phyloP scores from a whole-genome alignment of 2,113 vertebrate species.

The Notothenia rossii region DNA sequence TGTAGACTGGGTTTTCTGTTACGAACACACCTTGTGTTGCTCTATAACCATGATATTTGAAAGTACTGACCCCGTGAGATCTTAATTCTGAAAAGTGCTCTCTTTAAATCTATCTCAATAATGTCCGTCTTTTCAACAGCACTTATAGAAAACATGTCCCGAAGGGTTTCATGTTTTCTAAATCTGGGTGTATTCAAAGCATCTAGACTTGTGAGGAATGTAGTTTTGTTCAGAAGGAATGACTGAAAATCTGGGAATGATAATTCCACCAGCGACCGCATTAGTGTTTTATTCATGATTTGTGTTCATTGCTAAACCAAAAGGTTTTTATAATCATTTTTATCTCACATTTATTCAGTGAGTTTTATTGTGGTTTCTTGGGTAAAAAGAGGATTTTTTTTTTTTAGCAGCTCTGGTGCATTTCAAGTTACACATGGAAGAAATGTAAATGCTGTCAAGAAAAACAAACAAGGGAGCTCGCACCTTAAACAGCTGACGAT shows the following conservation, averaged over 20 bases:
- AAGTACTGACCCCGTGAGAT: conserved; percentile 60
- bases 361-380: conserved; percentile 50
- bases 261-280: conserved; percentile 22
- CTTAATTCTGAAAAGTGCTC: conserved; percentile 38
- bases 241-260: conserved; percentile 45
- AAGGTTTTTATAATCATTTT: conserved; percentile 72
- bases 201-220: conserved; percentile 66
- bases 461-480: conserved; percentile 59
- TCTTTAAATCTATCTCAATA: conserved; percentile 26
- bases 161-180: conserved; percentile 30
- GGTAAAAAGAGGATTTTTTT: conserved; percentile 36
- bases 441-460: conserved; percentile 60
- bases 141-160: conserved; percentile 47
- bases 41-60: conserved; percentile 44
- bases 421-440: conserved; percentile 61
- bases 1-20: conserved; percentile 77
- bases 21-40: conserved; percentile 47
- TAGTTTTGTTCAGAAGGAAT: conserved; percentile 51
- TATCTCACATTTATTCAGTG: conserved; percentile 60
- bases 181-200: conserved; percentile 37
- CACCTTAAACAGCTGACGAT: conserved; percentile 73
- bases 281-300: conserved; percentile 44
- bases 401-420: conserved; percentile 53
- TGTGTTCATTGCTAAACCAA: conserved; percentile 70
- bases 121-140: conserved; percentile 43